Evolutionary conservation across 1,140 invertebrate species (phyloP).

Genomic region (Frieseomelitta varia): DNA sequence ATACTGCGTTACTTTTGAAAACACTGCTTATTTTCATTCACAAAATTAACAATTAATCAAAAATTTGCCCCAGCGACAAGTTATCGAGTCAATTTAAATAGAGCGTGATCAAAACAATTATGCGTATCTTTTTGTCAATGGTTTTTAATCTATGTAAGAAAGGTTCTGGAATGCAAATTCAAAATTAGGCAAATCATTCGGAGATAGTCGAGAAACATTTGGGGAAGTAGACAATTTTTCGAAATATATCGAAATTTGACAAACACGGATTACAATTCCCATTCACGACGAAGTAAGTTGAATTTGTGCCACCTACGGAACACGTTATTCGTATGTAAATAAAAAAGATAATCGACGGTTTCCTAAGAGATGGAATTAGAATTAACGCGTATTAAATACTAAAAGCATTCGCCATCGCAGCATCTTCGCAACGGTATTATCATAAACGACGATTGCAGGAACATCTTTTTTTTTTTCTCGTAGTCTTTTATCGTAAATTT

Average conservation of each 20-base stretch:
- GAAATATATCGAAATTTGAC: not conserved
- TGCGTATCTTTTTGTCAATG: not conserved
- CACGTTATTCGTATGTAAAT: not conserved
- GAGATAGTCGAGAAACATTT: not conserved
- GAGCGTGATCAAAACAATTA: not conserved
- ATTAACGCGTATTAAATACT: conserved; percentile 56
- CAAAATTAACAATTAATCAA: not conserved
- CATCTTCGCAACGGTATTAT: conserved; percentile 50
- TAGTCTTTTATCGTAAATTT: conserved; percentile 51
- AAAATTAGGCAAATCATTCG: not conserved
- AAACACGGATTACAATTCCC: not conserved
- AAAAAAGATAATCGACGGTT: conserved; percentile 11
- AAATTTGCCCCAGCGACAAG: not conserved
- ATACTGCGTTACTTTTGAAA: not conserved
- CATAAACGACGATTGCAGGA: conserved; percentile 41
- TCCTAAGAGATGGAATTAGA: conserved; percentile 62
- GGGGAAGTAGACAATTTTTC: not conserved
- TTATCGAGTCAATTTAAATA: not conserved
- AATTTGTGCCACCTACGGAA: not conserved
- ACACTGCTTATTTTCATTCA: too few species aligned
- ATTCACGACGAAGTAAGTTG: not conserved
- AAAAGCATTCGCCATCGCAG: conserved; percentile 58
- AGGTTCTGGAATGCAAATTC: not conserved
- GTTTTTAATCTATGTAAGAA: not conserved
- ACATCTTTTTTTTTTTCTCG: conserved; percentile 31